phyloP scores from a whole-genome alignment of 2,888 invertebrate species.

The Phasia obesa region DNA sequence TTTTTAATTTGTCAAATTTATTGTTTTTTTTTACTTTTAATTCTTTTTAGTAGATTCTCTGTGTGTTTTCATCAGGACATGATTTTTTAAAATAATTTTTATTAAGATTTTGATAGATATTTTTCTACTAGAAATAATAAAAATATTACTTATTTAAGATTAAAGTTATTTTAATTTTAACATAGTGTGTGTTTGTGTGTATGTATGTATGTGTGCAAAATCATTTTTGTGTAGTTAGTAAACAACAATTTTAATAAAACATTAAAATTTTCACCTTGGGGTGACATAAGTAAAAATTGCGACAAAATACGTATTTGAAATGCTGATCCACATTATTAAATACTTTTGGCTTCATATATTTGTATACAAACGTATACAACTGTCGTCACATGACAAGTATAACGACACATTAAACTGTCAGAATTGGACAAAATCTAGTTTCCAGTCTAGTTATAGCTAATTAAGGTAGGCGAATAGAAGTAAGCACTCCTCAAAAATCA shows the following conservation, averaged over 20 bases:
- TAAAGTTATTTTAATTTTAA: background rate
- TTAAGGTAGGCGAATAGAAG: too few species aligned
- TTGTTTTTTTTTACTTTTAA: constrained; percentile 9
- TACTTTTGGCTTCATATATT: too few species aligned
- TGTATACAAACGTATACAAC: too few species aligned
- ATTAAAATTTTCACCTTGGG: background rate
- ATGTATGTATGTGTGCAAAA: background rate
- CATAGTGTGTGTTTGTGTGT: background rate
- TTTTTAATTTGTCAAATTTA: constrained; percentile 11
- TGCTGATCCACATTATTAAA: too few species aligned
- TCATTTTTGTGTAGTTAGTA: too few species aligned
- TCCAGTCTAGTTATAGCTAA: too few species aligned
- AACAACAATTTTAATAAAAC: background rate
- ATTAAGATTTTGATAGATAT: background rate
- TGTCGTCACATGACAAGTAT: too few species aligned
- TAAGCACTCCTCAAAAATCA: too few species aligned
- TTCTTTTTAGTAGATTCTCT: background rate
- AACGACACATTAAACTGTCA: too few species aligned
- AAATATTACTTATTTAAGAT: background rate
- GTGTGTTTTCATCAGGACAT: constrained; percentile 14
- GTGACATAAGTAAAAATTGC: too few species aligned
- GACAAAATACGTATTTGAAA: too few species aligned
- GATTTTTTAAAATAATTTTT: constrained; percentile 4
- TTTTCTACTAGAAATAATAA: constrained; percentile 25
- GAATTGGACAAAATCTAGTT: too few species aligned